Base-by-base conservation (phyloP, 2,888 invertebrate genomes). In the Escarpia spicata region DNA sequence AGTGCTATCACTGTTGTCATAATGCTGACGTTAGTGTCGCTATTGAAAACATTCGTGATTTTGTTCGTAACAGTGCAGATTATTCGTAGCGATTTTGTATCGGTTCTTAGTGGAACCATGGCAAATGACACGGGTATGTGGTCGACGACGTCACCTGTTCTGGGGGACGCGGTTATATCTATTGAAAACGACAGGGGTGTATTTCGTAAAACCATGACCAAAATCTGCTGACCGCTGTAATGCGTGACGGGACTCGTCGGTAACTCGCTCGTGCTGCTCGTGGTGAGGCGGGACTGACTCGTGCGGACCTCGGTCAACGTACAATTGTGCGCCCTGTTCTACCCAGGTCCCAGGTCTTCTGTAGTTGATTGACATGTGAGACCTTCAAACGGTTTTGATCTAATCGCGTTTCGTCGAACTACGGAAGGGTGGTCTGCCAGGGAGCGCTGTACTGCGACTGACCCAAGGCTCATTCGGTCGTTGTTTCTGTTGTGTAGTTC, bases 201-300 rank as follows among this genome's bases (percentile, higher is more conserved):
- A 75, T 6, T 75, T 26, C 19, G 19, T 75, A n/a, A 26, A 15
- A 6, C 6, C 19, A 15, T 75, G 26, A 4, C 75, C 19, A 26
- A 6, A 15, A 75, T 19, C n/a, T n/a, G 19, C 75, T 75, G 26
- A 26, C 75, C 75, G 75, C 75, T 26, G 19, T 26, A 19, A 1
- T 75, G 75, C n/a, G 26, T 75, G 75, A 75, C 26, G 75, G 75
- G 75, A 75, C 75, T 75, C 75, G 75, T 75, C 75, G 75, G 75
- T 19, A 75, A 75, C 75, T 26, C 26, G 75, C 75, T 26, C 37
- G 75, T 26, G 75, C 75, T 75, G n/a, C 75, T 26, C 75, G 75
- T 75, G 75, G 6, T 75, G 75, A 75, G n/a, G 6, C 75, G 2
- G 75, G 75, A 75, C 19, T n/a, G 75, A 75, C 26, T 75, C 75